A percentile compares a stretch with the other conserved stretches of the same genome.
Conservation (phyloP, 2,888 invertebrate genomes). For the Achlya flavicornis region DNA sequence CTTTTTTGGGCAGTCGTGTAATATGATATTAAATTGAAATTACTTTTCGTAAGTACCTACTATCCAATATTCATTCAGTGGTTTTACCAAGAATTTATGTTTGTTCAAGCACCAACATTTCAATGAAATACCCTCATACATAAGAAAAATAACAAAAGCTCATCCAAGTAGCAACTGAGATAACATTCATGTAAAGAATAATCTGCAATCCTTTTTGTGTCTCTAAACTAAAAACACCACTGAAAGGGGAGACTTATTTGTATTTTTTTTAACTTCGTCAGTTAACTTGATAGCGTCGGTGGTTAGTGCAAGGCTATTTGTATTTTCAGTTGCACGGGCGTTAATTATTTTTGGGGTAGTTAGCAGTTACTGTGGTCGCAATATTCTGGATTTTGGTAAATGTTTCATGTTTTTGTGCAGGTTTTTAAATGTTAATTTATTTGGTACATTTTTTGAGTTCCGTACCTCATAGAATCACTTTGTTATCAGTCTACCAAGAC, state of each 20-base stretch:
- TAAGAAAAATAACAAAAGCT: not conserved
- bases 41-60: no score
- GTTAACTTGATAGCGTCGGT: constrained; percentile 1
- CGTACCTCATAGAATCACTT: no score
- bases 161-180: not conserved
- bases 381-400: constrained; percentile 2
- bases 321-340: not conserved
- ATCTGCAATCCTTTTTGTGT: not conserved
- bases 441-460: not conserved
- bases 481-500: no score
- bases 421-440: not conserved
- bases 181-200: not conserved
- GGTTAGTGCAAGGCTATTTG: not conserved
- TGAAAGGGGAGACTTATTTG: not conserved
- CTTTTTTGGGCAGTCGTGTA: no score
- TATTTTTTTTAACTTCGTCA: not conserved
- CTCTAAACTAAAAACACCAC: not conserved
- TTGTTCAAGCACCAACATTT: no score
- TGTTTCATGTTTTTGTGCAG: not conserved
- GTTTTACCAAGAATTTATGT: no score
- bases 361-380: not conserved
- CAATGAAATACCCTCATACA: no score
- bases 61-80: not conserved
- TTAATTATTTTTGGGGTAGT: constrained; percentile 4
- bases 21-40: no score